Base-by-base conservation (phyloP, 2,888 invertebrate genomes). In the Encarsia formosa region DNA sequence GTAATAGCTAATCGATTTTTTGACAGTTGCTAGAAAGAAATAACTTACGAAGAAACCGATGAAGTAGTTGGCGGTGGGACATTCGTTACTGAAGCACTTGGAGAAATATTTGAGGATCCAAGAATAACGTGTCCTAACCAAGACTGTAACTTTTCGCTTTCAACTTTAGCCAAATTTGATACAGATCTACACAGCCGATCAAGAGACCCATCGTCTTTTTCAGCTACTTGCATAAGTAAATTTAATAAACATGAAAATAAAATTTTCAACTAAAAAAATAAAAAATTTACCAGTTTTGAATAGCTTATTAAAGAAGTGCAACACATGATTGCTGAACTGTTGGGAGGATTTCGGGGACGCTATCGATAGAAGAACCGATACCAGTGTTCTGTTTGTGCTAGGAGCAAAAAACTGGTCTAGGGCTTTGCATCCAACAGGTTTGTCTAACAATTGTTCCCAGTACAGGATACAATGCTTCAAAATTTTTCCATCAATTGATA, bases 371-470 rank as follows among this genome's bases (percentile, higher is more conserved):
- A 95, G 76, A 13, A 93, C 80, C 57, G 87, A 86, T 0, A 89
- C 86, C 34, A 94, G 79, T 55, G 85, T 85, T 62, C 82, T 83
- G 22, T 80, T 79, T 0, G 83, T 81, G 2, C 81, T 77, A 1
- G 80, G 78, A 3, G 80, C 82, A 66, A 93, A 93, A 65, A 93
- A 91, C 51, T 82, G 81, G 64, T 91, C 87, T 65, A 93, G 81
- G 0, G 94, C 93, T 63, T 85, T 81, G 57, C 88, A 81, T 0
- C 92, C 93, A 0, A 87, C 82, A 0, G 87, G 81, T 56, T 88
- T 88, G 47, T 93, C 92, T 19, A 95, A 72, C 59, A 92, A 83
- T 64, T 85, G 85, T 69, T 92, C 91, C 83, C 94, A 87, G 65
- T 91, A 93, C 63, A 86, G 87, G 19, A 91, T 78, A 76, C 88